Evolutionary conservation across 1,140 invertebrate genomes (phyloP), one percentile per base, ranked within the genome.

Genomic region (Asbolus verrucosus): DNA sequence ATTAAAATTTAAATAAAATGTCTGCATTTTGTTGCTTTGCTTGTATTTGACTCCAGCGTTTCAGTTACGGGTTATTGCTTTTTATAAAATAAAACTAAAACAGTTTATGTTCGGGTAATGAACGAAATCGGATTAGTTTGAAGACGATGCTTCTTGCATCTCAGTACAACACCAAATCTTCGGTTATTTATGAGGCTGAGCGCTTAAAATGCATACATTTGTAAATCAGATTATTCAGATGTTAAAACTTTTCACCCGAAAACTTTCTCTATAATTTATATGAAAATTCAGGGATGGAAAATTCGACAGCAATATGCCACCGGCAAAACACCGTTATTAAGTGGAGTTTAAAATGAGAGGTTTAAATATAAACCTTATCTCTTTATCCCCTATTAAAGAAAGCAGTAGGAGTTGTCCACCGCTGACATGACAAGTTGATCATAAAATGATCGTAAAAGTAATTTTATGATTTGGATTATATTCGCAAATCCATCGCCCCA

Each of bases 1-100:
- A 75, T 75, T 75, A 73, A 74, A 77, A 70, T 76, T 77, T 75
- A 74, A 77, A 77, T 77, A 76, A 77, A 77, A 77, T 75, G 72
- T 74, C 69, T 68, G 73, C 61, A 73, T 77, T 75, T 73, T 74
- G 68, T 76, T 76, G 73, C 71, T 73, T 71, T 73, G 33, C 60
- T 65, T 36, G 59, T 36, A 30, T 16, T 41, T 41, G 33, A 63
- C 33, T 62, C 19, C 41, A 54, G 36, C 69, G 38, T 31, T 59
- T 43, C 43, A 18, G 38, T 46, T 43, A 14, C 18, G 46, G 27
- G 38, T 67, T 67, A 67, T 67, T 54, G 46, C 46, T 59, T 54
- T 67, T 67, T 46, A 54, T 54, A 54, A 54, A 54, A 54, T 63
- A 63, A 63, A 63, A 63, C 61, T 38, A 63, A 63, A 15, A 38